Percentiles rank a stretch among this genome's conserved stretches.
Evolutionary conservation across 2,888 invertebrate genomes (phyloP).

Genomic region (Ametastegia equiseti): DNA sequence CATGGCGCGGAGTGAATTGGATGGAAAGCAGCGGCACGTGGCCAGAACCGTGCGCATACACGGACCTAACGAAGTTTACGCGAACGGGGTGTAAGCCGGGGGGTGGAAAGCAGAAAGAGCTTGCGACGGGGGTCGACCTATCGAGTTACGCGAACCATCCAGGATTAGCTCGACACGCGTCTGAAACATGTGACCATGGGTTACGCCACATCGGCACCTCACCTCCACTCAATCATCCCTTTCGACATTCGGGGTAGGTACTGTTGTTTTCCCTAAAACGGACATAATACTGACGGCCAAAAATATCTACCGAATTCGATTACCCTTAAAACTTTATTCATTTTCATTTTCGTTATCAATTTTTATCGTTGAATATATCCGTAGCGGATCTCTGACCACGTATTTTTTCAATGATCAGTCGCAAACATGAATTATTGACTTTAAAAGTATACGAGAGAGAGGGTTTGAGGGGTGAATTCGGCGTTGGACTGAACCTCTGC

Average conservation of each 20-base stretch:
- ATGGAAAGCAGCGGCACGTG: conserved; percentile 43
- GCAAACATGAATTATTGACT: conserved; percentile 22
- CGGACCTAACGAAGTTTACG: conserved; percentile 35
- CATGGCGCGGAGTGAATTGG: conserved; percentile 51
- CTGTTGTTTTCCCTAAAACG: background rate
- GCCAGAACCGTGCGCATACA: conserved; percentile 39
- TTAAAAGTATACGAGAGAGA: conserved; percentile 4
- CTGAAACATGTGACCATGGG: conserved; percentile 48
- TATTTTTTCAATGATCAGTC: conserved; percentile 17
- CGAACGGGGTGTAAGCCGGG: background rate
- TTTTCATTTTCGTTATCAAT: background rate
- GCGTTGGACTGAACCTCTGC: background rate
- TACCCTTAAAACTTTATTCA: background rate
- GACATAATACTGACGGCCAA: background rate
- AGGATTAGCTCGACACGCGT: conserved; percentile 47
- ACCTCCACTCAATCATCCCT: background rate
- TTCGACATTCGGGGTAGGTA: too few relatives aligned
- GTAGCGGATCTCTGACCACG: background rate
- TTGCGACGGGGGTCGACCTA: background rate
- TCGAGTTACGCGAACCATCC: conserved; percentile 20
- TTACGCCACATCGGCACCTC: conserved; percentile 39
- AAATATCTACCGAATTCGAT: background rate
- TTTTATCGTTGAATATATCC: background rate
- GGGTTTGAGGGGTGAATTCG: background rate
- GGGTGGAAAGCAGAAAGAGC: background rate